Base-by-base conservation (phyloP, 1,140 invertebrate genomes). In the Hycleus cichorii region DNA sequence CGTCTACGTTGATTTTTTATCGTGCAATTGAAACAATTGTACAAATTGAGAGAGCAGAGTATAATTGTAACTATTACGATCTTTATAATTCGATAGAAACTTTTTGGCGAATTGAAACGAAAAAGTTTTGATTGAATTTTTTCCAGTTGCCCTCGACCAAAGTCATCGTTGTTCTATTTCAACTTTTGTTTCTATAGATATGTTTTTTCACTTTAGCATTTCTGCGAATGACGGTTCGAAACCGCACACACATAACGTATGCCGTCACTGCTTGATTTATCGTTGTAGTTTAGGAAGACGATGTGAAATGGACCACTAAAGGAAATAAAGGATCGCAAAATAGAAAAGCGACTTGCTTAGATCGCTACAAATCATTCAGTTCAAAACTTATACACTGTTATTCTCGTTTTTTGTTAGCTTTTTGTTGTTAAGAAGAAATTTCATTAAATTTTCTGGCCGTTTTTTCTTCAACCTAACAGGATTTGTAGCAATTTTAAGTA, bases 281-380 rank as follows among this genome's bases (percentile, higher is more conserved):
- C 57, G 55, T 55, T 61, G 49, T 48, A 66, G 60, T 65, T 66
- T 61, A 59, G 48, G 50, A 64, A 64, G 57, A 64, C 57, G 64
- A 66, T 64, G 58, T 50, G 57, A 59, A 65, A 64, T 62, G 52
- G 65, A 62, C 60, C 60, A 66, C 66, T 68, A 69, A 71, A 60
- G 59, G 64, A 72, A 69, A 73, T 69, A 70, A 71, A 73, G 69
- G 64, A 71, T 65, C 65, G 65, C 63, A 65, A 72, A 71, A 73
- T 73, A 73, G 71, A 73, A 73, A 72, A 73, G 59, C 56, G 65
- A 71, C 67, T 70, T 71, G 65, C 69, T 71, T 68, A 66, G 64
- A 63, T 65, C 64, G 57, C 64, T 63, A 72, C 71, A 73, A 73
- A 73, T 73, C 71, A 73, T 69, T 69, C 66, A 2, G 12, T 44